Conservation (phyloP, 1,140 invertebrate genomes). For the Eriocheir sinensis region DNA sequence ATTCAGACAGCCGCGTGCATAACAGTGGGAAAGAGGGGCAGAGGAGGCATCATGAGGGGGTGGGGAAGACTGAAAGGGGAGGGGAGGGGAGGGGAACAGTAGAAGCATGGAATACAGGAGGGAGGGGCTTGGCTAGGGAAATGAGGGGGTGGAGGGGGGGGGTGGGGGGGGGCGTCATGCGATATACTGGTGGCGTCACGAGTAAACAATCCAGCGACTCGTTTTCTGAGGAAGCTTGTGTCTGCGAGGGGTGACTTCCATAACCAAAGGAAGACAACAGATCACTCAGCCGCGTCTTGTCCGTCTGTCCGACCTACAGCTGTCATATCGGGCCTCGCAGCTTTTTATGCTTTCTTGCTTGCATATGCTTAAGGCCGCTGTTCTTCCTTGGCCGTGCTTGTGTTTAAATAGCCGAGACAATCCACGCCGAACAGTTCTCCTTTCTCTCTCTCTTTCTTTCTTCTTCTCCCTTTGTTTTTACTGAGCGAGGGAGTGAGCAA, state of each 20-base stretch:
- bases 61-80: too few relatives aligned
- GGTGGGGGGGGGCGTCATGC: too few relatives aligned
- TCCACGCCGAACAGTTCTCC: background rate
- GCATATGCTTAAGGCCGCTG: background rate
- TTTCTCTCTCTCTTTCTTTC: background rate
- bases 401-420: background rate
- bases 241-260: background rate
- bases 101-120: too few relatives aligned
- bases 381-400: background rate
- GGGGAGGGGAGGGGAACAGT: too few relatives aligned
- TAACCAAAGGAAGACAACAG: background rate
- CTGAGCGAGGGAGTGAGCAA: background rate
- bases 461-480: background rate
- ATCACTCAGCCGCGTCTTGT: background rate
- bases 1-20: background rate
- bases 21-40: background rate
- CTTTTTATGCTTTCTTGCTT: too few relatives aligned
- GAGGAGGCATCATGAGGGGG: too few relatives aligned
- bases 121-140: too few relatives aligned
- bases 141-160: too few relatives aligned
- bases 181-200: background rate
- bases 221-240: conserved; percentile 20
- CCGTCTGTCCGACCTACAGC: background rate
- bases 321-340: background rate
- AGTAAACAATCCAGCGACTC: background rate